Percentiles rank a stretch among this genome's conserved stretches.
Evolutionary conservation across 1,140 invertebrate species (phyloP).

Genomic region (Hypothenemus hampei): DNA sequence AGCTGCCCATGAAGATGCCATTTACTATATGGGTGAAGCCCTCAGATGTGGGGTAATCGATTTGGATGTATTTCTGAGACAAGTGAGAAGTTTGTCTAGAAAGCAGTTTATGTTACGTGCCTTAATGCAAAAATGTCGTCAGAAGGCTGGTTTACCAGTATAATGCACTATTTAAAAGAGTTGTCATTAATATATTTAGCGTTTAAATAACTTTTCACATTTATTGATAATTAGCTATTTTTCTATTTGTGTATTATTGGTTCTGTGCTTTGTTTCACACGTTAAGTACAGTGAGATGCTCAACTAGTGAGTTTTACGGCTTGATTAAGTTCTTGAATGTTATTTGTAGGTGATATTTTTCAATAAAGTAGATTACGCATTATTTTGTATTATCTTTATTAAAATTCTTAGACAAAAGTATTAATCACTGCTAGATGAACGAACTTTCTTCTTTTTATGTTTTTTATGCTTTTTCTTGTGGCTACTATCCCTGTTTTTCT

Average conservation of each 20-base stretch:
- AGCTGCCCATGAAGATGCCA: slow-evolving; percentile 95
- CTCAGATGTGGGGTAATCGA: slow-evolving; percentile 89
- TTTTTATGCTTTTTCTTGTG: slow-evolving; percentile 12
- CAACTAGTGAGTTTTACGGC: no score
- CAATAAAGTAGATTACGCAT: no score
- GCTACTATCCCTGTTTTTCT: no score
- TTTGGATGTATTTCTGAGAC: slow-evolving; percentile 93
- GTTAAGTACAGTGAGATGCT: no score
- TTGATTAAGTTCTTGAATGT: no score
- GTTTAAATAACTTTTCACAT: background rate
- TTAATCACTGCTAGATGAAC: slow-evolving; percentile 8
- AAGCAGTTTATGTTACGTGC: slow-evolving; percentile 94
- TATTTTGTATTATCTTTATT: no score
- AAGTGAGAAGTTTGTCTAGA: slow-evolving; percentile 89
- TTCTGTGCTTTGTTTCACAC: no score
- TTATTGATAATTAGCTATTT: background rate
- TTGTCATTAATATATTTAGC: background rate
- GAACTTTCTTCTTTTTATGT: slow-evolving; percentile 8
- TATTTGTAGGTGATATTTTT: no score
- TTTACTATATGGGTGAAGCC: slow-evolving; percentile 98
- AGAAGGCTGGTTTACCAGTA: slow-evolving; percentile 72
- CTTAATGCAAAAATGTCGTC: slow-evolving; percentile 92
- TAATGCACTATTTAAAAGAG: no score
- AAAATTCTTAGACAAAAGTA: no score
- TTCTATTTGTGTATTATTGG: background rate